Evolutionary conservation across 2,797 vertebrate species (phyloP).

Genomic region (Valencia hispanica): DNA sequence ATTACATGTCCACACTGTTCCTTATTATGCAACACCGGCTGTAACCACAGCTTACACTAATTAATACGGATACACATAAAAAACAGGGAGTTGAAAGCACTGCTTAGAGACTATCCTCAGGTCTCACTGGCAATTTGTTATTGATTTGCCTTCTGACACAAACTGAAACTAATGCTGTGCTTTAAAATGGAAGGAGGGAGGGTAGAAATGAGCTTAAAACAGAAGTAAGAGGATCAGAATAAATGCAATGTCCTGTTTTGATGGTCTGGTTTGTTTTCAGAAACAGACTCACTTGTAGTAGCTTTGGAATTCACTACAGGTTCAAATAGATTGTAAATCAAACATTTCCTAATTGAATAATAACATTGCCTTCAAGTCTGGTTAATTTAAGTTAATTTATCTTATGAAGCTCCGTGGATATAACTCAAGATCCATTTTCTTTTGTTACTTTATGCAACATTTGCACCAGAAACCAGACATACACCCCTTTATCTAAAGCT

Average conservation of each 20-base stretch:
- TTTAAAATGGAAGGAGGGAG: constrained; percentile 9
- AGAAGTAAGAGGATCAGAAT: constrained; percentile 34
- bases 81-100: constrained; percentile 29
- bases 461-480: not conserved
- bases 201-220: constrained; percentile 25
- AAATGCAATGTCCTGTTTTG: constrained; percentile 61
- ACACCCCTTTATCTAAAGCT: not conserved
- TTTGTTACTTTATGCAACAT: not conserved
- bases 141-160: constrained; percentile 64
- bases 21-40: constrained; percentile 45
- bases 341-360: not conserved
- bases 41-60: constrained; percentile 39
- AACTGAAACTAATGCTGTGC: constrained; percentile 64
- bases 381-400: not conserved
- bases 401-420: not conserved
- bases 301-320: not conserved
- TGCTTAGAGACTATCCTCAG: constrained; percentile 24
- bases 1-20: constrained; percentile 38
- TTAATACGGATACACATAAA: constrained; percentile 45
- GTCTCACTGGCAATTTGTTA: constrained; percentile 47
- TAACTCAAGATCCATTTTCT: not conserved
- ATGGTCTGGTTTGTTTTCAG: constrained; percentile 76
- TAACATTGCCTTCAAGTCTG: constrained; percentile 2
- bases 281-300: constrained; percentile 46
- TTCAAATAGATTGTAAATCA: constrained; percentile 15